These are phyloP conservation scores for Suillia variegata DNA, from an alignment of 2,888 invertebrate genomes.

Conservation along the genomic window DNA sequence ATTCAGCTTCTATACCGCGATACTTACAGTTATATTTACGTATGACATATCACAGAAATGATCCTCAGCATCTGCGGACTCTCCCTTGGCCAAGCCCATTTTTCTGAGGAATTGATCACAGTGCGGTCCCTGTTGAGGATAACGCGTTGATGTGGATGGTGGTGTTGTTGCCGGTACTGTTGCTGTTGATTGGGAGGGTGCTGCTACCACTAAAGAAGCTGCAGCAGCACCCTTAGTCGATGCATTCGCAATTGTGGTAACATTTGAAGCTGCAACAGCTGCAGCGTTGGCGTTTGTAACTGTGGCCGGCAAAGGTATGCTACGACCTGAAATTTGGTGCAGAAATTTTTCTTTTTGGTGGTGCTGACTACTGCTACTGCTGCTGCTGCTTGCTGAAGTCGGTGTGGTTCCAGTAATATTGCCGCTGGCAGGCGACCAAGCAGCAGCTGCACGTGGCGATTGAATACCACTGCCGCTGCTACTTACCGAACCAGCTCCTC, in stretches of 20 bases:
- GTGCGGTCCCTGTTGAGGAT: conserved; percentile 61
- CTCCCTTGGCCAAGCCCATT: conserved; percentile 59
- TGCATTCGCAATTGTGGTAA: neutral
- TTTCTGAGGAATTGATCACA: conserved; percentile 62
- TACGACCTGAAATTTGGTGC: neutral
- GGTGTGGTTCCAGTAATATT: neutral
- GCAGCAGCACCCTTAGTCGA: neutral
- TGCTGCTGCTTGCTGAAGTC: conserved; percentile 17
- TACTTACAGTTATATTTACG: conserved; percentile 60
- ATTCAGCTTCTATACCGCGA: neutral
- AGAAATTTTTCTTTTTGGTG: neutral
- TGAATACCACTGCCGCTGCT: conserved; percentile 32
- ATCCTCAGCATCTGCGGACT: conserved; percentile 57
- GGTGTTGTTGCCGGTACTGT: conserved; percentile 25
- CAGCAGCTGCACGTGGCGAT: conserved; percentile 21
- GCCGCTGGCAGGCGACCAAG: conserved; percentile 17
- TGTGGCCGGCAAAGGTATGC: neutral
- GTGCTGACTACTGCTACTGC: too few species aligned
- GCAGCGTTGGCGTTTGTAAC: neutral
- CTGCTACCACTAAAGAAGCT: conserved; percentile 2
- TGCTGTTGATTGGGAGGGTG: conserved; percentile 12
- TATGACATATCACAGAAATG: conserved; percentile 62
- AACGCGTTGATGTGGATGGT: conserved; percentile 33
- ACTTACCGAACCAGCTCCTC: conserved; percentile 30
- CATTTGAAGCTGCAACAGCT: neutral